A percentile compares a stretch with the other conserved stretches of the same genome.
These are phyloP conservation scores for Hestina assimilis DNA, from an alignment of 1,140 invertebrate genomes.

Conservation along the genomic window DNA sequence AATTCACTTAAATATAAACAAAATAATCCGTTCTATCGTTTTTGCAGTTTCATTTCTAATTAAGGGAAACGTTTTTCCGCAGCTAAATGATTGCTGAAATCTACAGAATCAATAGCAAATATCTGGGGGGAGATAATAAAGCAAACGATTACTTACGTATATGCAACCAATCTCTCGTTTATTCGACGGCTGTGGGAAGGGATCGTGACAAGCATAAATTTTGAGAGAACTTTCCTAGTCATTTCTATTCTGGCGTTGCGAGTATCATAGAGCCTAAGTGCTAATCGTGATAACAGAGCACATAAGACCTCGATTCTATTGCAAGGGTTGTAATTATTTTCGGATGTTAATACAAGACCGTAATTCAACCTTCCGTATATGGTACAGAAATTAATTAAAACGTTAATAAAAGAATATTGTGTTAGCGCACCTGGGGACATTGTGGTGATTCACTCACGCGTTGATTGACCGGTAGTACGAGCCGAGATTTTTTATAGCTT, in stretches of 20 bases:
- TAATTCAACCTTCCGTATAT: background rate
- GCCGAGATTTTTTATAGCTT: no score
- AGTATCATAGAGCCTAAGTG: slow-evolving; percentile 40
- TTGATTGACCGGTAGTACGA: no score
- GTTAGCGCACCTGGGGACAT: background rate
- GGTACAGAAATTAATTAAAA: background rate
- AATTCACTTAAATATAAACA: no score
- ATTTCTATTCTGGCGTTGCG: slow-evolving; percentile 50
- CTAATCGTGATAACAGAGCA: slow-evolving; percentile 46
- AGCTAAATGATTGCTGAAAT: slow-evolving; percentile 1
- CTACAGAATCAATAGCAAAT: background rate
- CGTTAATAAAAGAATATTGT: background rate
- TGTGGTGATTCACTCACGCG: no score
- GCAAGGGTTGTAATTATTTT: slow-evolving; percentile 35
- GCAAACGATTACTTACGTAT: slow-evolving; percentile 55
- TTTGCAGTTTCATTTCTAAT: background rate
- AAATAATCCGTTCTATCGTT: background rate
- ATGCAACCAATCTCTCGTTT: slow-evolving; percentile 45
- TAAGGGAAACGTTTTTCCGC: background rate
- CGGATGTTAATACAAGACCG: slow-evolving; percentile 23
- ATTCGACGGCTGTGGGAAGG: slow-evolving; percentile 31
- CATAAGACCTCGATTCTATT: slow-evolving; percentile 8
- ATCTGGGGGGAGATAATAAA: slow-evolving; percentile 42
- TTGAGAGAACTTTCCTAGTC: slow-evolving; percentile 30
- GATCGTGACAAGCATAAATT: slow-evolving; percentile 55